phyloP scores from a whole-genome alignment of 2,888 invertebrate species.

The Elegia similella region DNA sequence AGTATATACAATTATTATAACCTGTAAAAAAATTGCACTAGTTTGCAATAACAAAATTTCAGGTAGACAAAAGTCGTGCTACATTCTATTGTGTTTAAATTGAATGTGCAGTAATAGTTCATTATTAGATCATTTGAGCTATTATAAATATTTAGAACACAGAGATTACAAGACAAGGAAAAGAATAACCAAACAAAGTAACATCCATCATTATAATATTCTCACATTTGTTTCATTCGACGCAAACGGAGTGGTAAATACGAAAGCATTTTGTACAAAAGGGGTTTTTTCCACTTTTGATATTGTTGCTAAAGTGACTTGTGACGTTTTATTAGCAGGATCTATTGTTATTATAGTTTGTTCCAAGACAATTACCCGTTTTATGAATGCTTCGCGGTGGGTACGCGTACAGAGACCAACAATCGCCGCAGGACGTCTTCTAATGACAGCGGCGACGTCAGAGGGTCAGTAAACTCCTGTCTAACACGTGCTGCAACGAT shows the following conservation, averaged over 20 bases:
- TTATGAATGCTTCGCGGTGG: slow-evolving; percentile 36
- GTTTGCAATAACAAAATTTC: background rate
- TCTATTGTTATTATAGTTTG: slow-evolving; percentile 28
- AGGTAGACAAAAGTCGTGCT: background rate
- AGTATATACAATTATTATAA: too few species aligned
- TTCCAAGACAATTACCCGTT: slow-evolving; percentile 48
- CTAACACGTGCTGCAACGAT: slow-evolving; percentile 47
- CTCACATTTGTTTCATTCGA: slow-evolving; percentile 3
- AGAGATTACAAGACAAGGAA: background rate
- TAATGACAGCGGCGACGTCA: slow-evolving; percentile 50
- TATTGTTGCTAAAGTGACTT: background rate
- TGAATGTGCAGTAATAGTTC: background rate
- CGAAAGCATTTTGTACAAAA: background rate
- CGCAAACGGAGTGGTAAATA: background rate
- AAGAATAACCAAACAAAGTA: slow-evolving; percentile 2
- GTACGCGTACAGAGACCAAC: slow-evolving; percentile 38
- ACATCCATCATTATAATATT: background rate
- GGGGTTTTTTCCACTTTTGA: background rate
- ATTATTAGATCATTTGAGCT: slow-evolving; percentile 1
- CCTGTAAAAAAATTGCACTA: background rate
- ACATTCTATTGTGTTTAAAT: background rate
- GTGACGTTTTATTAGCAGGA: slow-evolving; percentile 4
- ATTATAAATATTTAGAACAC: background rate
- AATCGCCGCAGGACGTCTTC: slow-evolving; percentile 56
- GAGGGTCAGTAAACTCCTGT: slow-evolving; percentile 56